A percentile compares a stretch with the other conserved stretches of the same genome.
Conservation (phyloP, 2,797 vertebrate species). For the Martes flavigula region DNA sequence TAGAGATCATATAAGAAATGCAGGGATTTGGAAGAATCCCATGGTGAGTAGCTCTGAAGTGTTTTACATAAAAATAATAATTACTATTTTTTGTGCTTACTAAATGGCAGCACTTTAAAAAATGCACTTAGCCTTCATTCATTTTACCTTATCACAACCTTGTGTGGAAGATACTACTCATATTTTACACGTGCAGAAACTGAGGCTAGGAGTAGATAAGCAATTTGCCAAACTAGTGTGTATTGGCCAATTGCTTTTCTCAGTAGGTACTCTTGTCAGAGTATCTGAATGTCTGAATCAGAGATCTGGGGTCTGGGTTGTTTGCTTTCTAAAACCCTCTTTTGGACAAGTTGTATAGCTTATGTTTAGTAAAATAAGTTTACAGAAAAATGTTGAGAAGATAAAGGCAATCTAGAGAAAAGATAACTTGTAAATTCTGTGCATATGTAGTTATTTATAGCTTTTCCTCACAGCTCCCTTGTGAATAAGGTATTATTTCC, state of each 20-base stretch:
- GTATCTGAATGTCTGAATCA: neutral
- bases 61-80: neutral
- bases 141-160: neutral
- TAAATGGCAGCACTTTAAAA: neutral
- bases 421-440: constrained; percentile 32
- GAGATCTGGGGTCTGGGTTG: neutral
- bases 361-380: constrained; percentile 2
- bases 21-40: neutral
- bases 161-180: neutral
- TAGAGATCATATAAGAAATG: neutral
- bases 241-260: neutral
- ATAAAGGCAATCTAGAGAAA: constrained; percentile 42
- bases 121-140: neutral
- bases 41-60: neutral
- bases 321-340: neutral
- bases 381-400: constrained; percentile 23
- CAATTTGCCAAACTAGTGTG: neutral
- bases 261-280: neutral
- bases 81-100: neutral
- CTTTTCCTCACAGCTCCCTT: constrained; percentile 36
- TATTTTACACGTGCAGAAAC: neutral
- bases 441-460: constrained; percentile 47
- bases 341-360: neutral
- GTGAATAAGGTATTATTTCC: constrained; percentile 4
- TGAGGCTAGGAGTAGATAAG: neutral